Conservation (phyloP, 1,140 invertebrate species). For the Probaryconus sp. region DNA sequence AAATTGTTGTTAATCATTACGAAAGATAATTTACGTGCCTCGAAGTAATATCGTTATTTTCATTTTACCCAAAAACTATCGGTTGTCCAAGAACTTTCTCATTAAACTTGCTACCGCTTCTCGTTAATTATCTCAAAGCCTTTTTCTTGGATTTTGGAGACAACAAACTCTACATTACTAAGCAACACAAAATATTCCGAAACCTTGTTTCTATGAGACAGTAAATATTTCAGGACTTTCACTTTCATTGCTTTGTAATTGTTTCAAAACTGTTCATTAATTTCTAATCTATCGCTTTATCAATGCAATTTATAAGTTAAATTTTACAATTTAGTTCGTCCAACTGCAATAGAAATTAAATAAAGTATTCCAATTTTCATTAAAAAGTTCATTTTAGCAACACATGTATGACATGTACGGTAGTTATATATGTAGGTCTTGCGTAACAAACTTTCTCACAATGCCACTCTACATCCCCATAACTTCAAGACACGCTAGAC, state of each 20-base stretch:
- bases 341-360: too few species aligned
- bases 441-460: too few species aligned
- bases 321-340: too few species aligned
- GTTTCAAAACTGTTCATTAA: conserved; percentile 1
- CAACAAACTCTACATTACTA: conserved; percentile 1
- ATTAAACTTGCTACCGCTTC: conserved; percentile 52
- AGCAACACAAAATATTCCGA: background rate
- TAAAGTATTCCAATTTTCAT: too few species aligned
- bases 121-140: conserved; percentile 59
- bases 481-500: too few species aligned
- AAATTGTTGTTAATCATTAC: too few species aligned
- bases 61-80: conserved; percentile 36
- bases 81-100: conserved; percentile 50
- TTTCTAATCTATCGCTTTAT: background rate
- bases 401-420: too few species aligned
- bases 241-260: background rate
- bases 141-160: conserved; percentile 28
- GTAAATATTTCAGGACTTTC: conserved; percentile 3
- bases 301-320: too few species aligned
- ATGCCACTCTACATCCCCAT: too few species aligned
- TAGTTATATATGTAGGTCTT: too few species aligned
- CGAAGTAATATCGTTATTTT: conserved; percentile 15
- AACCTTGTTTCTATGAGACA: conserved; percentile 5
- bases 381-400: too few species aligned
- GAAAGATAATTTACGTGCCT: too few species aligned